Evolutionary conservation across 2,113 vertebrate genomes (phyloP).

Genomic region (Scatophagus argus): DNA sequence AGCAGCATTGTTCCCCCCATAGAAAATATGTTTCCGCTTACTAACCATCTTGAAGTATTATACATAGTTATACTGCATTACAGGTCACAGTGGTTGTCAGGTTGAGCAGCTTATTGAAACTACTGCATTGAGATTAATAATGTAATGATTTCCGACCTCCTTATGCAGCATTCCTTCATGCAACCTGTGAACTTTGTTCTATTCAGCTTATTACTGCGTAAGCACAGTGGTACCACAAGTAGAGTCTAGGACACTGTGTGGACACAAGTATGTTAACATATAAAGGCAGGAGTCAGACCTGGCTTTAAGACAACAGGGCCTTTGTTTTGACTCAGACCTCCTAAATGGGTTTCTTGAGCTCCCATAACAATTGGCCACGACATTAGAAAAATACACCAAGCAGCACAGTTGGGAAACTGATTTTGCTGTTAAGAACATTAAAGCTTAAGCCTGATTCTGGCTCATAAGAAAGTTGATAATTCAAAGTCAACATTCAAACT

Average conservation of each 20-base stretch:
- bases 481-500: conserved; percentile 19
- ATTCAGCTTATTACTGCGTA: conserved; percentile 40
- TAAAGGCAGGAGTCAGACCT: conserved; percentile 34
- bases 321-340: conserved; percentile 40
- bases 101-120: neutral
- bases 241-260: conserved; percentile 17
- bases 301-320: conserved; percentile 19
- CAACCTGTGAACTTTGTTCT: conserved; percentile 37
- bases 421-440: neutral
- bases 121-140: conserved; percentile 8
- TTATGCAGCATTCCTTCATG: conserved; percentile 24
- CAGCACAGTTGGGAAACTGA: conserved; percentile 9
- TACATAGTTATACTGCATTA: too few relatives aligned
- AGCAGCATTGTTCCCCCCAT: conserved; percentile 24
- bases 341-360: conserved; percentile 22
- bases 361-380: conserved; percentile 18
- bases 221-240: conserved; percentile 22
- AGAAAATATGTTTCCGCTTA: neutral
- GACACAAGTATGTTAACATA: conserved; percentile 26
- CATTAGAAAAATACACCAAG: conserved; percentile 38
- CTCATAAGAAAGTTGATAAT: conserved; percentile 10
- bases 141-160: conserved; percentile 18
- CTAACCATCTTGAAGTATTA: conserved; percentile 6
- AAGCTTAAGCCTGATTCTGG: conserved; percentile 22
- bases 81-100: neutral